phyloP scores from a whole-genome alignment of 1,140 invertebrate species.

The Leptinotarsa lineolata region DNA sequence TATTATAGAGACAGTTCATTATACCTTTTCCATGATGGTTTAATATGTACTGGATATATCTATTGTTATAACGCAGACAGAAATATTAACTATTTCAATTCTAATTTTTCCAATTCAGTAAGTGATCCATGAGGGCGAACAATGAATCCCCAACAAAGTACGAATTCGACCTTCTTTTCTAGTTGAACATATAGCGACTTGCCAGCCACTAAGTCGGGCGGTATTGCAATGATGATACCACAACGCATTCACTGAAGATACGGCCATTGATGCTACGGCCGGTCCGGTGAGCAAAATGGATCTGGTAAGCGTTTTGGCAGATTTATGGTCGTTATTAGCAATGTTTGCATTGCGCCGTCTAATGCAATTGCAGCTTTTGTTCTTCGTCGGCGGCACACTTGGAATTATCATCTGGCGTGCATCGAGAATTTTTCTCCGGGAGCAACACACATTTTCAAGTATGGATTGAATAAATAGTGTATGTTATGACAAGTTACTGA shows the following conservation, averaged over 20 bases:
- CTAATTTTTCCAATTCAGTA: no score
- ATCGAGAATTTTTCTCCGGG: no score
- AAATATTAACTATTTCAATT: no score
- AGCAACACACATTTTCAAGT: no score
- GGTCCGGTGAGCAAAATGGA: constrained; percentile 14
- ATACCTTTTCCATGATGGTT: no score
- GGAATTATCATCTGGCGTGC: constrained; percentile 3
- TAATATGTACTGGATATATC: no score
- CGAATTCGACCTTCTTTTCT: background rate
- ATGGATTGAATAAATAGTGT: no score
- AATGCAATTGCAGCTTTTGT: constrained; percentile 22
- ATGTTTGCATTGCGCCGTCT: constrained; percentile 15
- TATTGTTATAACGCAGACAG: no score
- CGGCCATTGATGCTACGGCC: background rate
- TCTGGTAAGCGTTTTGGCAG: constrained; percentile 18
- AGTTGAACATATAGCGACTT: background rate
- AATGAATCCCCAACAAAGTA: background rate
- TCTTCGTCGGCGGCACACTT: constrained; percentile 3
- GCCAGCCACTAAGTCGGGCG: background rate
- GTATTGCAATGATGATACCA: background rate
- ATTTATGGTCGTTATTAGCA: constrained; percentile 19
- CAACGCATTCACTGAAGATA: background rate
- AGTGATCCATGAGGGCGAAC: background rate
- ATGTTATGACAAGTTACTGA: no score
- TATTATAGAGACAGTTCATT: no score